Percentiles rank a stretch among this genome's conserved stretches.
Evolutionary conservation across 1,140 invertebrate species (phyloP).

Genomic region (Bicyclus anynana): DNA sequence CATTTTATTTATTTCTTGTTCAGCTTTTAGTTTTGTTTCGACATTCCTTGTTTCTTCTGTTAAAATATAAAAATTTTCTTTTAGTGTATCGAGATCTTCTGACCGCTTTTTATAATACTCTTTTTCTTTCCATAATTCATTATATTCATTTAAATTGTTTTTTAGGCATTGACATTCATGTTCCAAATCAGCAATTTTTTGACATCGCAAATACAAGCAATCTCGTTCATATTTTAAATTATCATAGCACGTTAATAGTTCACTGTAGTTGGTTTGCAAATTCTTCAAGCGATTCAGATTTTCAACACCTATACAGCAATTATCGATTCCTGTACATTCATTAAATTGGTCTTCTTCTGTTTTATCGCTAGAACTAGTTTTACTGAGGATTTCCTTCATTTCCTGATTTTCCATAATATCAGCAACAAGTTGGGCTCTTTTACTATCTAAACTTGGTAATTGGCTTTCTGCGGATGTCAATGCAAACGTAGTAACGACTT

Average conservation of each 20-base stretch:
- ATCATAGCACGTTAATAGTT: conserved; percentile 57
- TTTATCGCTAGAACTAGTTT: conserved; percentile 35
- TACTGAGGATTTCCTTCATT: conserved; percentile 63
- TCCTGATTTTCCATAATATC: conserved; percentile 66
- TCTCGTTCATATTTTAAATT: conserved; percentile 59
- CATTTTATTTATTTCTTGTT: conserved; percentile 56
- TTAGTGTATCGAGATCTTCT: conserved; percentile 53
- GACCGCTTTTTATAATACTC: conserved; percentile 59
- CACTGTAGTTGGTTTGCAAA: conserved; percentile 60
- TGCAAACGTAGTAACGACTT: conserved; percentile 43
- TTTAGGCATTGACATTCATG: conserved; percentile 47
- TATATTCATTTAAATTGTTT: conserved; percentile 53
- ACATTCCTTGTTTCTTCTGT: conserved; percentile 57
- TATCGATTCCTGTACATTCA: conserved; percentile 31
- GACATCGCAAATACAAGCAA: conserved; percentile 42
- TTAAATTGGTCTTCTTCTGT: conserved; percentile 33
- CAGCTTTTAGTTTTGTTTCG: conserved; percentile 58
- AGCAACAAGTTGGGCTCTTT: conserved; percentile 60
- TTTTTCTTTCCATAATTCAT: conserved; percentile 60
- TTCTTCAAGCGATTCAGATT: conserved; percentile 57
- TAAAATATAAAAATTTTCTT: conserved; percentile 57
- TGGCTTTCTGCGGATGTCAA: conserved; percentile 38
- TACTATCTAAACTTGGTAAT: conserved; percentile 41
- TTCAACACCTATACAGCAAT: conserved; percentile 46
- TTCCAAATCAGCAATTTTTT: conserved; percentile 56